Percentiles rank a stretch among this genome's conserved stretches.
These are phyloP conservation scores for Streptopelia turtur DNA, from an alignment of 2,797 vertebrate species.

Conservation along the genomic window DNA sequence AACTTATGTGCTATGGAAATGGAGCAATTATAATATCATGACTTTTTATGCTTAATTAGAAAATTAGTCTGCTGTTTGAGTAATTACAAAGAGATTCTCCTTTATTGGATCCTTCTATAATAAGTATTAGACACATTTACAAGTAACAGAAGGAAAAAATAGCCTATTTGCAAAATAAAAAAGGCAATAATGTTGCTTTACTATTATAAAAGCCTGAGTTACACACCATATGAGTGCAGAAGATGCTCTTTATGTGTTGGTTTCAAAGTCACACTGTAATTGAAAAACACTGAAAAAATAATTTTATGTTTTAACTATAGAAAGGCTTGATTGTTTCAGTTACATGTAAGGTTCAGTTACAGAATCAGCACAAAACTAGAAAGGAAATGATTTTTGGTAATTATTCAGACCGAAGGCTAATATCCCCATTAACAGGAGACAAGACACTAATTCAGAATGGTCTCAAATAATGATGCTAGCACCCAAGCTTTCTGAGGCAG, in stretches of 20 bases:
- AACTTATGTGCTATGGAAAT: conserved; percentile 27
- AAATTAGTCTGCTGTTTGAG: conserved; percentile 56
- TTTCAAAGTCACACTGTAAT: neutral
- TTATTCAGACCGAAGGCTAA: neutral
- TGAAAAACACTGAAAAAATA: neutral
- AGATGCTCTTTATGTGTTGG: neutral
- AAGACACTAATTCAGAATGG: neutral
- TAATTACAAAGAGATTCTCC: conserved; percentile 35
- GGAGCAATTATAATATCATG: conserved; percentile 49
- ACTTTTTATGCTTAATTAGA: conserved; percentile 62
- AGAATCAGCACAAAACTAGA: neutral
- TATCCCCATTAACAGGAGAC: neutral
- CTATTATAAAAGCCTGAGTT: neutral
- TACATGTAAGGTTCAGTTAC: neutral
- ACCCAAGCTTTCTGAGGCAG: neutral
- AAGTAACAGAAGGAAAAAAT: conserved; percentile 41
- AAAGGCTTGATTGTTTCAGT: neutral
- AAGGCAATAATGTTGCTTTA: neutral
- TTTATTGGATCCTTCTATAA: conserved; percentile 42
- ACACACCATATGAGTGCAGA: neutral
- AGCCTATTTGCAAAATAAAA: conserved; percentile 47
- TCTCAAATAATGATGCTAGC: neutral
- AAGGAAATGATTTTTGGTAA: neutral
- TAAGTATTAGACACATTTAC: conserved; percentile 51
- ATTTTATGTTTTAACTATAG: conserved; percentile 22